Evolutionary conservation across 2,888 invertebrate genomes (phyloP).

Genomic region (Drosophila recens): DNA sequence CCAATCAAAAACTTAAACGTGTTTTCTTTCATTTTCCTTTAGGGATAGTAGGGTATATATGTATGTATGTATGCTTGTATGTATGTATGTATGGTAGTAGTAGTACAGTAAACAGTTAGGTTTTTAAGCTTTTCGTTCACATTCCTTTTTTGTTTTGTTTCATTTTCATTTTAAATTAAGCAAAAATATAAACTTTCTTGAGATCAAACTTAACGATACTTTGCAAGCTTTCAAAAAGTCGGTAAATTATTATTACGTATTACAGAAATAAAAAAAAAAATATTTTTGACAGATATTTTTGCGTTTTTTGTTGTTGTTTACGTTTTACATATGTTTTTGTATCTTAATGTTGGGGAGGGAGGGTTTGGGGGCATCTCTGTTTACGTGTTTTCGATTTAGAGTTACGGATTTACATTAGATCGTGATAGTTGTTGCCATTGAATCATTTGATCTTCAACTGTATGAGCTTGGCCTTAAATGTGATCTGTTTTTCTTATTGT

Average conservation of each 20-base stretch:
- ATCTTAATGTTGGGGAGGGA: conserved; percentile 11
- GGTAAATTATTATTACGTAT: conserved; percentile 47
- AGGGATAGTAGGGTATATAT: conserved; percentile 55
- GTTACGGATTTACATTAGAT: conserved; percentile 52
- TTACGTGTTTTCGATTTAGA: conserved; percentile 20
- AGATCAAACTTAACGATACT: conserved; percentile 81
- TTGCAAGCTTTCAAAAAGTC: conserved; percentile 71
- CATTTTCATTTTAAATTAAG: conserved; percentile 68
- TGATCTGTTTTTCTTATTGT: conserved; percentile 16
- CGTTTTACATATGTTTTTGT: conserved; percentile 26
- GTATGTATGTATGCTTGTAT: conserved; percentile 50
- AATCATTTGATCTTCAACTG: conserved; percentile 39
- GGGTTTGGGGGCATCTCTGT: conserved; percentile 15
- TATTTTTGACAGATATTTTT: conserved; percentile 32
- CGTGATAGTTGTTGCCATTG: conserved; percentile 27
- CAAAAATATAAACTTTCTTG: conserved; percentile 77
- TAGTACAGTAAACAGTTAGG: conserved; percentile 76
- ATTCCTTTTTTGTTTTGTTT: conserved; percentile 28
- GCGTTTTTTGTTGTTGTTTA: conserved; percentile 30
- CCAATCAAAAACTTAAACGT: conserved; percentile 67
- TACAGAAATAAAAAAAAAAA: conserved; percentile 44
- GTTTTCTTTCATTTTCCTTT: conserved; percentile 14
- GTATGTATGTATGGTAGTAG: conserved; percentile 59
- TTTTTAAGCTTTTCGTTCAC: conserved; percentile 50
- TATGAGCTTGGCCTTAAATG: conserved; percentile 44